Conservation (phyloP, 2,888 invertebrate species). For the Xylota segnis region DNA sequence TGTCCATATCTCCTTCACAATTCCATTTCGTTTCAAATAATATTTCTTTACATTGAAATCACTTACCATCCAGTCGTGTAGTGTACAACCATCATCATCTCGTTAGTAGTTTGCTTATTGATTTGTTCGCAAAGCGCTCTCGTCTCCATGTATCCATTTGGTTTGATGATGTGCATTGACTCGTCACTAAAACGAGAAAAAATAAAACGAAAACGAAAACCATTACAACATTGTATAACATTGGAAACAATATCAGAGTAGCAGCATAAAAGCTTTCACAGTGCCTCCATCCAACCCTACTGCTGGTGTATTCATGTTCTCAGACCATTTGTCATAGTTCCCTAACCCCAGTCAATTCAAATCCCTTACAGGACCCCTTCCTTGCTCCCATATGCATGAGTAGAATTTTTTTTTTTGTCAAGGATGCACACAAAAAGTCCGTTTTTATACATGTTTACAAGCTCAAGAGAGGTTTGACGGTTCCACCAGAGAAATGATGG, state of each 20-base stretch:
- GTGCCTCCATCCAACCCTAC: slow-evolving; percentile 6
- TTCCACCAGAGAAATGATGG: slow-evolving; percentile 43
- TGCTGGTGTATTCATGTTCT: slow-evolving; percentile 53
- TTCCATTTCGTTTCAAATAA: slow-evolving; percentile 22
- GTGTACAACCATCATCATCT: slow-evolving; percentile 88
- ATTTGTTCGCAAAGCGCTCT: slow-evolving; percentile 85
- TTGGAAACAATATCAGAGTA: slow-evolving; percentile 61
- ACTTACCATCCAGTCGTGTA: slow-evolving; percentile 90
- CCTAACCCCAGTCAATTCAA: slow-evolving; percentile 46
- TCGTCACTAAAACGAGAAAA: slow-evolving; percentile 82
- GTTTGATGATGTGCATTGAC: slow-evolving; percentile 85
- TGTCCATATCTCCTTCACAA: slow-evolving; percentile 7
- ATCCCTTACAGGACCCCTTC: slow-evolving; percentile 34
- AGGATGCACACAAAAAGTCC: slow-evolving; percentile 42
- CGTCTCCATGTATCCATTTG: slow-evolving; percentile 84
- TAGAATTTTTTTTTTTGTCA: slow-evolving; percentile 19
- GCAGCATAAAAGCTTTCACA: slow-evolving; percentile 51
- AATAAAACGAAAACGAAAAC: slow-evolving; percentile 48
- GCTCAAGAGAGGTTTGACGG: slow-evolving; percentile 28
- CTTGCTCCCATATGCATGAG: not conserved
- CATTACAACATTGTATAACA: slow-evolving; percentile 61
- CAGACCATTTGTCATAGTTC: slow-evolving; percentile 66
- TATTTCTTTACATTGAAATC: slow-evolving; percentile 49
- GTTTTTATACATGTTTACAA: slow-evolving; percentile 36
- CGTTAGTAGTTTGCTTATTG: slow-evolving; percentile 85